Conservation (phyloP, 2,113 vertebrate genomes). For the Cephalopholis sonnerati region DNA sequence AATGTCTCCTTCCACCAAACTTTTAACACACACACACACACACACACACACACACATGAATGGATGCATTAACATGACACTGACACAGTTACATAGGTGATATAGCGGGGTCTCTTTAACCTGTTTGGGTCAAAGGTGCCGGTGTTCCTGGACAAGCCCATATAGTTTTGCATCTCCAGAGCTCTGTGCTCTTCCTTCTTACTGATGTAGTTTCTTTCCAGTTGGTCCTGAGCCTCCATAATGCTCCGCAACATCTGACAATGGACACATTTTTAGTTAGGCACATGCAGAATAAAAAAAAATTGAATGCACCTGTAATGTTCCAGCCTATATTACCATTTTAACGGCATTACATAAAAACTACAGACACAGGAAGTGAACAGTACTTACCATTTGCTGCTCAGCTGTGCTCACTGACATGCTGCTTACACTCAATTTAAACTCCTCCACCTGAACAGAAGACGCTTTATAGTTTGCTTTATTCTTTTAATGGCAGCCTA, state of each 20-base stretch:
- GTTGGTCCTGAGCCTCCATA: slow-evolving; percentile 86
- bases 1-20: slow-evolving; percentile 90
- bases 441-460: slow-evolving; percentile 88
- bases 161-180: slow-evolving; percentile 87
- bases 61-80: background rate
- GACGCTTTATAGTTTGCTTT: slow-evolving; percentile 5
- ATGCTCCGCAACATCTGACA: slow-evolving; percentile 87
- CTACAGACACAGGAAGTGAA: background rate
- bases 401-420: slow-evolving; percentile 80
- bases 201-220: slow-evolving; percentile 90
- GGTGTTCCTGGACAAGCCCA: slow-evolving; percentile 77
- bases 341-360: too few relatives aligned
- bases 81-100: background rate
- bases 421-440: slow-evolving; percentile 81
- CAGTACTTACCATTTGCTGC: slow-evolving; percentile 85
- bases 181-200: slow-evolving; percentile 87
- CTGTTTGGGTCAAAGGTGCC: slow-evolving; percentile 91
- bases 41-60: background rate
- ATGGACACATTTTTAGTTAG: background rate
- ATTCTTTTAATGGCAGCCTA: background rate
- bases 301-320: background rate
- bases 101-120: slow-evolving; percentile 69
- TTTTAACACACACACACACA: slow-evolving; percentile 58
- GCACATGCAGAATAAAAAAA: background rate
- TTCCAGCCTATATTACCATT: background rate